Percentiles rank a stretch among this genome's conserved stretches.
Conservation (phyloP, 1,140 invertebrate species). For the Drosophila busckii region DNA sequence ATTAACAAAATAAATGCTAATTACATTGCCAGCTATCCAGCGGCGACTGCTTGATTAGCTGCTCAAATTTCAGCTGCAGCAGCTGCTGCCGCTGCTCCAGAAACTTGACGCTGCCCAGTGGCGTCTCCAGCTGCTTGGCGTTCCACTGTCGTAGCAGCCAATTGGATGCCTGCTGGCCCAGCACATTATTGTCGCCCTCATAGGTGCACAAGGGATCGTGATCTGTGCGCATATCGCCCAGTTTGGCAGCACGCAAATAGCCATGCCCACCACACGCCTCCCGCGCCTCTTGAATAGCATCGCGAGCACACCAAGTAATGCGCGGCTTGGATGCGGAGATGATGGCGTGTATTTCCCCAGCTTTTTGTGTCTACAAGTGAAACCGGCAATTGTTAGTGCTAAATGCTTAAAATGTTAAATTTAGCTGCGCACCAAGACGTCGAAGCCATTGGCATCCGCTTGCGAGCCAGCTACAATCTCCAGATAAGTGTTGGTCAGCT, state of each 20-base stretch:
- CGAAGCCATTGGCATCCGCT: conserved; percentile 80
- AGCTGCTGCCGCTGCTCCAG: conserved; percentile 81
- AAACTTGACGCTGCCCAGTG: conserved; percentile 84
- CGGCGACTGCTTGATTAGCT: conserved; percentile 30
- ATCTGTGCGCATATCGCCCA: conserved; percentile 91
- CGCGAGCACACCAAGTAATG: conserved; percentile 89
- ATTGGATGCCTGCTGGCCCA: conserved; percentile 96
- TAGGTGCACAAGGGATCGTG: conserved; percentile 96
- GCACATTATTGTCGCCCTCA: conserved; percentile 97
- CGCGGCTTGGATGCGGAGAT: conserved; percentile 93
- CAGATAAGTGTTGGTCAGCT: conserved; percentile 80
- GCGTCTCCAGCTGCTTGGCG: conserved; percentile 80
- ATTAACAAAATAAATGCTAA: conserved; percentile 37
- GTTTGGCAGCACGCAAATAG: conserved; percentile 83
- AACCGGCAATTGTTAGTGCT: neutral
- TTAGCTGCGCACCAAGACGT: conserved; percentile 79
- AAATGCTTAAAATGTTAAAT: neutral
- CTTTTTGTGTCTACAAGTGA: conserved; percentile 82
- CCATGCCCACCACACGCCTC: conserved; percentile 91
- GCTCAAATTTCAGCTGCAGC: conserved; percentile 80
- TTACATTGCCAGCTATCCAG: conserved; percentile 81
- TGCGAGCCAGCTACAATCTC: conserved; percentile 82
- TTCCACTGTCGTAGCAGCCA: conserved; percentile 87
- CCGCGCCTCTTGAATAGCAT: conserved; percentile 93
- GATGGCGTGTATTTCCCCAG: conserved; percentile 94